These are phyloP conservation scores for Sialia sialis DNA, from an alignment of 2,113 vertebrate species.

Conservation along the genomic window DNA sequence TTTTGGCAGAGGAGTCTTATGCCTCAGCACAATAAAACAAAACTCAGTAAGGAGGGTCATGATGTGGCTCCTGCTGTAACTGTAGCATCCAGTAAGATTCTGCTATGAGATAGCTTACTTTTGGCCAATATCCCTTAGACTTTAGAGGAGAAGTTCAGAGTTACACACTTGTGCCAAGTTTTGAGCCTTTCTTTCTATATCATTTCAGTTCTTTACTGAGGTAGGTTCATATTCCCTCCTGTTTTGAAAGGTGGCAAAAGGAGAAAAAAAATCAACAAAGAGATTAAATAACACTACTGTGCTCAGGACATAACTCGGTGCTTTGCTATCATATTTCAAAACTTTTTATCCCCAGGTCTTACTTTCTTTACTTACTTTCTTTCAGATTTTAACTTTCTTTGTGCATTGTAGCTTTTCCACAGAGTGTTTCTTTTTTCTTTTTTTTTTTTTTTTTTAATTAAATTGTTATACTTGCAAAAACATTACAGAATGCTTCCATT, in stretches of 20 bases:
- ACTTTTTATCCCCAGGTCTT: not conserved
- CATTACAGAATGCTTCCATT: not conserved
- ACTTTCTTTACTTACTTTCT: no score
- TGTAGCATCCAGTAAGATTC: fast-evolving
- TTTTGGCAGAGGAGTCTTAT: not conserved
- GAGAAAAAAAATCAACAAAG: not conserved
- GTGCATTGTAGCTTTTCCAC: not conserved
- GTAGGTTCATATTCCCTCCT: not conserved
- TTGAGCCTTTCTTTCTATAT: not conserved
- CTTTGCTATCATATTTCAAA: not conserved
- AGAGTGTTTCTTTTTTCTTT: no score
- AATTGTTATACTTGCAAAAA: not conserved
- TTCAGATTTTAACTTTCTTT: not conserved
- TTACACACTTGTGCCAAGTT: not conserved
- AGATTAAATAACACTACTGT: not conserved
- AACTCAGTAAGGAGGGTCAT: not conserved
- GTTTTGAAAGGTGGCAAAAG: not conserved
- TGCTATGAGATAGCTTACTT: not conserved
- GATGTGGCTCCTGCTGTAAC: not conserved
- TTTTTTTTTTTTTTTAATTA: no score
- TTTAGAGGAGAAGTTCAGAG: not conserved
- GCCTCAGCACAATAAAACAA: not conserved
- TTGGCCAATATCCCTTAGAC: not conserved
- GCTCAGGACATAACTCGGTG: not conserved
- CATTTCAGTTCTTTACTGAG: not conserved